phyloP scores from a whole-genome alignment of 2,888 invertebrate genomes.

The Epinotia nisella region DNA sequence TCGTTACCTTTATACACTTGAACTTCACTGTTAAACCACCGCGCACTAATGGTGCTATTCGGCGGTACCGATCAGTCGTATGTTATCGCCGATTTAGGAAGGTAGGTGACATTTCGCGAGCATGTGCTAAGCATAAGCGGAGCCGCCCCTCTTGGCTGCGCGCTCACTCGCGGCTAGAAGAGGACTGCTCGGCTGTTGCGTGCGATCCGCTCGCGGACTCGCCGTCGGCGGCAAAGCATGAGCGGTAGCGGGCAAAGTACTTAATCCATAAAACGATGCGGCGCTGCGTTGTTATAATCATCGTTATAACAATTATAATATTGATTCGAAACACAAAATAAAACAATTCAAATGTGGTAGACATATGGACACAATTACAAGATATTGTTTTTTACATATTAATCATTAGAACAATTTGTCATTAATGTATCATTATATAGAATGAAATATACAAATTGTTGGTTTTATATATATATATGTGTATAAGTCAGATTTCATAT shows the following conservation, averaged over 20 bases:
- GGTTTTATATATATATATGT: no score
- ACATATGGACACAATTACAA: no score
- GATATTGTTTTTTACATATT: no score
- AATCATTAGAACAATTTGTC: no score
- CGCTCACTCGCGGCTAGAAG: constrained; percentile 81
- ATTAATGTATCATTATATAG: no score
- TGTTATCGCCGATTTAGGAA: constrained; percentile 67
- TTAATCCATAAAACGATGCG: background rate
- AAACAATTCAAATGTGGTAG: no score
- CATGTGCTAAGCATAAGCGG: constrained; percentile 70
- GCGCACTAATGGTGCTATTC: constrained; percentile 70
- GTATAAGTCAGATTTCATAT: no score
- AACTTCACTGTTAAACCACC: constrained; percentile 65
- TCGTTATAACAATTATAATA: no score
- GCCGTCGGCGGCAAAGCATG: constrained; percentile 48
- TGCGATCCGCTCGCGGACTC: constrained; percentile 56
- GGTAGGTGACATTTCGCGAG: constrained; percentile 77
- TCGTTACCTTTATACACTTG: constrained; percentile 63
- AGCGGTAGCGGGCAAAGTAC: constrained; percentile 43
- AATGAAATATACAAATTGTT: no score
- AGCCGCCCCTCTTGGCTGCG: constrained; percentile 76
- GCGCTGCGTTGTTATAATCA: no score
- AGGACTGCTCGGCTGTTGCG: constrained; percentile 68
- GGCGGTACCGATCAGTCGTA: constrained; percentile 69
- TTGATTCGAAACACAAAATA: no score